A percentile compares a stretch with the other conserved stretches of the same genome.
These are phyloP conservation scores for Diplodus puntazzo DNA, from an alignment of 2,797 vertebrate species.

Conservation along the genomic window DNA sequence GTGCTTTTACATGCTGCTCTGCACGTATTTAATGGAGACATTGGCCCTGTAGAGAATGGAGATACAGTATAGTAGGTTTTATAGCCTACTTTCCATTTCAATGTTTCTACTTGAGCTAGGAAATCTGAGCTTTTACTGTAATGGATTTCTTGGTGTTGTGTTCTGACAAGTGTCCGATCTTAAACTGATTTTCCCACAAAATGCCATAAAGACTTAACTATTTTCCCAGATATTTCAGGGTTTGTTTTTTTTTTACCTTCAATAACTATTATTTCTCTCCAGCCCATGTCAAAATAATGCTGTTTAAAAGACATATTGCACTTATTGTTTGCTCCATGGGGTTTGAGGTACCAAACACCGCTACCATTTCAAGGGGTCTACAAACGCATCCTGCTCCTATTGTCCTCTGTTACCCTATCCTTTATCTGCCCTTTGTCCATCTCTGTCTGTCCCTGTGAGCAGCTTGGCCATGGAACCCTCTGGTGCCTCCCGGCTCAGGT, in stretches of 20 bases:
- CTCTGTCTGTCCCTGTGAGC: conserved; percentile 57
- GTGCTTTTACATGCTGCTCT: conserved; percentile 48
- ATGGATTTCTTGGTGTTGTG: conserved; percentile 22
- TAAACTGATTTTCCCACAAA: conserved; percentile 1
- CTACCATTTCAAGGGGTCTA: background rate
- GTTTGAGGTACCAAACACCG: too few species aligned
- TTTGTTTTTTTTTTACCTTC: background rate
- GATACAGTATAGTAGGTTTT: conserved; percentile 6
- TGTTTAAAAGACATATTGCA: background rate
- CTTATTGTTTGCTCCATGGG: background rate
- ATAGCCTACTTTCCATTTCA: background rate
- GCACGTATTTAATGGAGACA: conserved; percentile 26
- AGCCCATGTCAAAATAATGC: background rate
- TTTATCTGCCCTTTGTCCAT: conserved; percentile 57
- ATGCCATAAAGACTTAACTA: background rate
- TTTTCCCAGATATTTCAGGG: background rate
- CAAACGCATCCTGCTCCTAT: background rate
- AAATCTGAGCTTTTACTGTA: conserved; percentile 36
- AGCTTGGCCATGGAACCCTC: conserved; percentile 64
- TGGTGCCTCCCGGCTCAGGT: conserved; percentile 92
- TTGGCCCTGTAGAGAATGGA: conserved; percentile 26
- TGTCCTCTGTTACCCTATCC: conserved; percentile 17
- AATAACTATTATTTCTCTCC: background rate
- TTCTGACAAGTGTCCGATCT: background rate
- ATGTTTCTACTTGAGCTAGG: background rate